phyloP scores from a whole-genome alignment of 2,113 vertebrate genomes.

The Empidonax traillii region DNA sequence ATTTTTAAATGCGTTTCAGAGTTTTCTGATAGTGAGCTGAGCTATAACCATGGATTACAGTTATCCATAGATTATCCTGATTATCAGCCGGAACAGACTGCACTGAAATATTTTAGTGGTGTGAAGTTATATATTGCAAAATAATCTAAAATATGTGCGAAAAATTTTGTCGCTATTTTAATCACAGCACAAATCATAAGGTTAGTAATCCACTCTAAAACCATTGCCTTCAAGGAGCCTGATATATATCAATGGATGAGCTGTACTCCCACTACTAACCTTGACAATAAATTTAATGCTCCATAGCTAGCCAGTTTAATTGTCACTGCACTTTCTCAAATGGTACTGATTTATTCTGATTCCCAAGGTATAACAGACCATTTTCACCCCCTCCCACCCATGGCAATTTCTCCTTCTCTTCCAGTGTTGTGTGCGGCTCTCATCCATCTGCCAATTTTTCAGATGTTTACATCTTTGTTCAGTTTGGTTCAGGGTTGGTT shows the following conservation, averaged over 20 bases:
- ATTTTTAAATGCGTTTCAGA: neutral
- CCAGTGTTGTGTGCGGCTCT: neutral
- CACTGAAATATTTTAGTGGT: neutral
- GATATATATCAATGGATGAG: neutral
- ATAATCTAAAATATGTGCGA: neutral
- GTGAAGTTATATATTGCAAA: neutral
- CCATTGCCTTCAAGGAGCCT: neutral
- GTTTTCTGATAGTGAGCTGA: neutral
- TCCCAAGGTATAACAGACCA: neutral
- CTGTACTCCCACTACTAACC: neutral
- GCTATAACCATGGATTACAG: neutral
- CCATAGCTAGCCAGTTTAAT: neutral
- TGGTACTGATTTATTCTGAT: neutral
- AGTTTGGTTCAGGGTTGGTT: neutral
- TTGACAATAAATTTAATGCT: neutral
- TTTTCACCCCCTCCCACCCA: constrained; percentile 4
- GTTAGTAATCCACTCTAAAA: neutral
- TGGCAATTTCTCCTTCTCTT: neutral
- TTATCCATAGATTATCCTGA: neutral
- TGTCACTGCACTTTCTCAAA: neutral
- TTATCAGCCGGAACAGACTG: neutral
- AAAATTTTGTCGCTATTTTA: neutral
- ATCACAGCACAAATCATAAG: neutral
- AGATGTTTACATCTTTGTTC: constrained; percentile 5
- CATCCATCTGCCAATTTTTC: neutral